phyloP scores from a whole-genome alignment of 1,140 invertebrate genomes.

The Bombus haemorrhoidalis region DNA sequence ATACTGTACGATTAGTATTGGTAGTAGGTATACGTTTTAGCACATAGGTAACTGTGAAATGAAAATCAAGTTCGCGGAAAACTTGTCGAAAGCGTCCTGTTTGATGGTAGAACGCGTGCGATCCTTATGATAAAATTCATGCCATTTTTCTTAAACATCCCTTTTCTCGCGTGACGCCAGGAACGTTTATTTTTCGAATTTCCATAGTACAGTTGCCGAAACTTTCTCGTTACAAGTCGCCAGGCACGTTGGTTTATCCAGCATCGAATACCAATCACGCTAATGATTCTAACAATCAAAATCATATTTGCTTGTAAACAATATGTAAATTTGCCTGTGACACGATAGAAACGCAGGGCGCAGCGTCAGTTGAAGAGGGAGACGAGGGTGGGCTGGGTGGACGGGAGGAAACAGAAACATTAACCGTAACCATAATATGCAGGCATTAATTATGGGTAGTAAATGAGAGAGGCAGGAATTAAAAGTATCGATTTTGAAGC shows the following conservation, averaged over 20 bases:
- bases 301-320: conserved; percentile 49
- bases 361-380: not conserved
- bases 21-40: too few species aligned
- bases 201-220: not conserved
- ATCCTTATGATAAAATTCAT: too few species aligned
- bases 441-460: conserved; percentile 39
- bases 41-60: too few species aligned
- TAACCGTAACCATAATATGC: conserved; percentile 42
- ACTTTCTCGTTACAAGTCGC: not conserved
- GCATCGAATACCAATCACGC: conserved; percentile 15
- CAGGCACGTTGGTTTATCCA: conserved; percentile 11
- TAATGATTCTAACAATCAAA: conserved; percentile 51
- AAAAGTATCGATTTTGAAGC: conserved; percentile 41
- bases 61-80: too few species aligned
- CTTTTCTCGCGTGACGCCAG: not conserved
- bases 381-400: too few species aligned
- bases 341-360: not conserved
- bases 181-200: not conserved
- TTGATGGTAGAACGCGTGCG: too few species aligned
- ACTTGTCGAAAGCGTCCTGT: too few species aligned
- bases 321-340: conserved; percentile 35
- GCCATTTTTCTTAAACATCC: not conserved
- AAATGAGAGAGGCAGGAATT: conserved; percentile 18
- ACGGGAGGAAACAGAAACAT: conserved; percentile 13
- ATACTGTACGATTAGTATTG: too few species aligned